Evolutionary conservation across 2,797 vertebrate genomes (phyloP), one percentile per base, ranked within the genome.

Genomic region (Tapera naevia): DNA sequence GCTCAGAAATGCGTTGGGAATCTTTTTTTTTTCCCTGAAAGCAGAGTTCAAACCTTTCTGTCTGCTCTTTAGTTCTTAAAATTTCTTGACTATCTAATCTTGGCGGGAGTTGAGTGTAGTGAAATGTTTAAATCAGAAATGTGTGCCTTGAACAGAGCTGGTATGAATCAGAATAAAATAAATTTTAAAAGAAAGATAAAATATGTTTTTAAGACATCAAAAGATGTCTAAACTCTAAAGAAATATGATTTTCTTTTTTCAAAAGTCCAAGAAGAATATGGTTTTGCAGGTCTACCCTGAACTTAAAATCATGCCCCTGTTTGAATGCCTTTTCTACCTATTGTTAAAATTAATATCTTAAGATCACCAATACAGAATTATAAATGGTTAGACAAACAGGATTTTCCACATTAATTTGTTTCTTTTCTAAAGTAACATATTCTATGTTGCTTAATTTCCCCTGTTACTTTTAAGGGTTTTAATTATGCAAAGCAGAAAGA

Each of bases 61-160:
- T 69, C 72, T 70, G 72, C 71, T 89, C 65, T 71, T 67, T 43
- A 64, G 56, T 81, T 93, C 82, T 94, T 28, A 50, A 51, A 75
- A 90, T 57, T 94, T 90, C 91, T 95, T 80, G 39, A 30, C 60
- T 93, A 48, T 91, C 80, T 85, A 80, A 71, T 89, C 58, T 75
- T 79, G 58, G 45, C 66, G 78, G 1, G 3, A 91, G 48, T 65
- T 78, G 73, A 66, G 54, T 33, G 22, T 65, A 73, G 48, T 57
- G 81, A 89, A 78, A 82, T 62, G 15, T 78, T 75, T 62, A 76
- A 96, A 50, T 79, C 39, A 94, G 66, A 91, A 94, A 87, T 45
- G 37, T 4, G 14, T 65, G 69, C 81, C 74, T 65, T 80, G 73
- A 94, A 89, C 41, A n/a, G 71, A 87, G 58, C 48, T 78, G 53